Evolutionary conservation across 2,888 invertebrate genomes (phyloP), one percentile per base, ranked within the genome.

Genomic region (Resseliella maxima): DNA sequence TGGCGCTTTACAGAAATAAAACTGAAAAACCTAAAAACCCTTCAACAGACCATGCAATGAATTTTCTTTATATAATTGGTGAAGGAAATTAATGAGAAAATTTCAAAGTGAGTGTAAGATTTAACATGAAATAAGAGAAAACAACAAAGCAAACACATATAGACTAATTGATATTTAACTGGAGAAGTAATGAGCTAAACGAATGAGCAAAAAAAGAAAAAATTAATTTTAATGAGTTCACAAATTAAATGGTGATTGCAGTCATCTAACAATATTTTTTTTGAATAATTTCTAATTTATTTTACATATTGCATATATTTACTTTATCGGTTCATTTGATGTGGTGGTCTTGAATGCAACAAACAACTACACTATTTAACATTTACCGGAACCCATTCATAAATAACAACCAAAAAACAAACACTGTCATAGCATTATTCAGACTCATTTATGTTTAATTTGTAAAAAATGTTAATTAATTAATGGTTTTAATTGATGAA

Each of bases 41-140:
- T 72, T 72, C 72, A 72, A 72, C 72, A 2, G 72, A 72, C n/a
- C 27, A 72, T 72, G 31, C 35, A 2, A 72, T 72, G 31, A 31
- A 72, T 72, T 72, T 72, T 72, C 12, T 72, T 72, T 72, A 72
- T 31, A 31, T 72, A 72, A 72, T 27, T 27, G 72, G 72, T 72
- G 72, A 72, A 72, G 31, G 72, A 72, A n/a, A 72, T 15, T 2
- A n/a, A 0, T 27, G 72, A 15, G 72, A 72, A 35, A 72, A 31
- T 59, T 59, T 24, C 27, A 72, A 24, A 59, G 50, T 6, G 59
- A 72, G 72, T 18, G 18, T 72, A 31, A 35, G 46, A 50, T 50
- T 50, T 50, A 18, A 18, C 8, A 50, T 72, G 31, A 72, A 31
- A 35, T 72, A 24, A 59, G 24, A 59, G 72, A 31, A 72, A 50